phyloP scores from a whole-genome alignment of 2,113 vertebrate genomes.

The Peromyscus californicus region DNA sequence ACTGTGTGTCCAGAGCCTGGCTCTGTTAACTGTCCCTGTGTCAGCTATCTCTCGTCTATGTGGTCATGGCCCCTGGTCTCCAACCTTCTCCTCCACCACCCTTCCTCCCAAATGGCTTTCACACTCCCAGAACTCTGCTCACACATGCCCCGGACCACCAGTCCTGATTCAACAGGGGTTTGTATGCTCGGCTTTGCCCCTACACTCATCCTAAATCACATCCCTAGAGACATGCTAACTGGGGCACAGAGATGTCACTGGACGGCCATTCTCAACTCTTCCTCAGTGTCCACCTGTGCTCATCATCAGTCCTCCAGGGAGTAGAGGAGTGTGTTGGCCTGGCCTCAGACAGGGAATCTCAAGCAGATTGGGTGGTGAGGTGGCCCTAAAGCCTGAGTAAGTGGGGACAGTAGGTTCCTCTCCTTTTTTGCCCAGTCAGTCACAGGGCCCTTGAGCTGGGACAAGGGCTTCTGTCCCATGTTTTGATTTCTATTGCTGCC shows the following conservation, averaged over 20 bases:
- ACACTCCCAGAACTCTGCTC: too few relatives aligned
- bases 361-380: fast-evolving
- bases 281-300: not conserved
- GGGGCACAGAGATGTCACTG: not conserved
- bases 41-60: not conserved
- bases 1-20: too few relatives aligned
- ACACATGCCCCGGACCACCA: too few relatives aligned
- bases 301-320: not conserved
- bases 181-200: not conserved
- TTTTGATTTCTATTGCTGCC: not conserved
- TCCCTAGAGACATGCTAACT: not conserved
- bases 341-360: fast-evolving
- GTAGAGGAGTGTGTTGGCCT: too few relatives aligned
- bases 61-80: too few relatives aligned
- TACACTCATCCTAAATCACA: not conserved
- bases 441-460: not conserved
- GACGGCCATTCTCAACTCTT: not conserved
- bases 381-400: too few relatives aligned
- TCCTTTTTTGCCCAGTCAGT: not conserved
- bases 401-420: not conserved
- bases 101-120: too few relatives aligned
- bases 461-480: not conserved
- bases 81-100: not conserved
- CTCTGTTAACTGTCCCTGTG: not conserved
- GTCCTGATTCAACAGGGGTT: not conserved